Evolutionary conservation across 2,113 vertebrate species (phyloP).

Genomic region (Leiothrix lutea): DNA sequence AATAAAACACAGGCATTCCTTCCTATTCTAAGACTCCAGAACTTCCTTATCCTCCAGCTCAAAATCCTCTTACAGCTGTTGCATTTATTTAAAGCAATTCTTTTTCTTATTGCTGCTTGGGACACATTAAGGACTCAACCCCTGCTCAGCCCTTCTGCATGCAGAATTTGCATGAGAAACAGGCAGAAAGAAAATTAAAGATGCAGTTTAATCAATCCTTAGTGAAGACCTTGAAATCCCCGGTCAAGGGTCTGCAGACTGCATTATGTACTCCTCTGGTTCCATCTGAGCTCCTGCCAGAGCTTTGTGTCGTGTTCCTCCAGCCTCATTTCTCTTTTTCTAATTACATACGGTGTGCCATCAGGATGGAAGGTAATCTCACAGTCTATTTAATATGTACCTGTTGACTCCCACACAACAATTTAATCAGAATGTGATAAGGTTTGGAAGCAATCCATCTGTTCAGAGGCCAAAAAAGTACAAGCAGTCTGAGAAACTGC

Average conservation of each 20-base stretch:
- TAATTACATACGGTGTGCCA: background rate
- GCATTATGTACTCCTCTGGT: background rate
- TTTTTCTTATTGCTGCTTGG: background rate
- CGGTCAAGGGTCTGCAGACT: background rate
- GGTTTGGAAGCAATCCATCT: background rate
- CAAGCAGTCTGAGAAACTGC: background rate
- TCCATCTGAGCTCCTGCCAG: background rate
- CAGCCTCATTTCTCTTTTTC: conserved; percentile 18
- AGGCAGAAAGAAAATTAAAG: background rate
- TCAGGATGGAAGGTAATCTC: background rate
- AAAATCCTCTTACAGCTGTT: conserved; percentile 59
- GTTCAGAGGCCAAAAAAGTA: background rate
- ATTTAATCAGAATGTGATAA: conserved; percentile 10
- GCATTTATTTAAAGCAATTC: background rate
- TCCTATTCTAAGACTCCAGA: conserved; percentile 66
- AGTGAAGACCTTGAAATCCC: background rate
- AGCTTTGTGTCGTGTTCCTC: background rate
- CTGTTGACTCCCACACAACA: background rate
- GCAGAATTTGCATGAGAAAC: conserved; percentile 13
- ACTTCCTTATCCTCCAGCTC: conserved; percentile 68
- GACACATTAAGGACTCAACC: background rate
- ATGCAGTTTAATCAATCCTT: background rate
- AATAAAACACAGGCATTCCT: conserved; percentile 67
- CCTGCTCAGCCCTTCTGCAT: background rate
- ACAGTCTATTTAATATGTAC: conserved; percentile 13